Percentiles rank a stretch among this genome's conserved stretches.
phyloP scores from a whole-genome alignment of 2,888 invertebrate genomes.

The Habroteleia sp. region DNA sequence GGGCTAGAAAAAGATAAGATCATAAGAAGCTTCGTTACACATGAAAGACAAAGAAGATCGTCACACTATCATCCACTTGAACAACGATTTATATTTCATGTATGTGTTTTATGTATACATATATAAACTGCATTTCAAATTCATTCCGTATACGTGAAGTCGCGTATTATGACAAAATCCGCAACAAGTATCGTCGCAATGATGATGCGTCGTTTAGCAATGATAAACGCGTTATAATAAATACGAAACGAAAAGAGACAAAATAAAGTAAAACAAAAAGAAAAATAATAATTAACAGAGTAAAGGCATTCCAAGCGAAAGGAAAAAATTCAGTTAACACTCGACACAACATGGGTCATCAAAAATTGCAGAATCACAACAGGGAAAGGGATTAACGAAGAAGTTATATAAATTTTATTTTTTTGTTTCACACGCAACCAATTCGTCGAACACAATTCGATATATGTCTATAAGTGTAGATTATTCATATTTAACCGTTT shows the following conservation, averaged over 20 bases:
- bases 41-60: constrained; percentile 47
- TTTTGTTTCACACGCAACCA: constrained; percentile 72
- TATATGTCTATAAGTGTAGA: constrained; percentile 43
- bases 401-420: constrained; percentile 24
- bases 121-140: constrained; percentile 45
- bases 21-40: constrained; percentile 34
- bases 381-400: constrained; percentile 16
- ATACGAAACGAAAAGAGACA: constrained; percentile 34
- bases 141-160: constrained; percentile 52
- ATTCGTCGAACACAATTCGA: constrained; percentile 67
- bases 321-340: constrained; percentile 47
- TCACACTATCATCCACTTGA: constrained; percentile 56
- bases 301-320: constrained; percentile 46
- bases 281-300: constrained; percentile 15
- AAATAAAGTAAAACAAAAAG: constrained; percentile 25
- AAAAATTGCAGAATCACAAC: constrained; percentile 56
- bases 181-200: constrained; percentile 47
- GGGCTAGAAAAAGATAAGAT: constrained; percentile 8
- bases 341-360: constrained; percentile 49
- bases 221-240: constrained; percentile 50
- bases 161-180: constrained; percentile 59
- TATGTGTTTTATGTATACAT: constrained; percentile 23
- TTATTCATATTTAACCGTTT: constrained; percentile 45
- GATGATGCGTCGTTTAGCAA: constrained; percentile 42
- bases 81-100: constrained; percentile 39